Conservation (phyloP, 2,888 invertebrate species). For the Zonitis immaculata region DNA sequence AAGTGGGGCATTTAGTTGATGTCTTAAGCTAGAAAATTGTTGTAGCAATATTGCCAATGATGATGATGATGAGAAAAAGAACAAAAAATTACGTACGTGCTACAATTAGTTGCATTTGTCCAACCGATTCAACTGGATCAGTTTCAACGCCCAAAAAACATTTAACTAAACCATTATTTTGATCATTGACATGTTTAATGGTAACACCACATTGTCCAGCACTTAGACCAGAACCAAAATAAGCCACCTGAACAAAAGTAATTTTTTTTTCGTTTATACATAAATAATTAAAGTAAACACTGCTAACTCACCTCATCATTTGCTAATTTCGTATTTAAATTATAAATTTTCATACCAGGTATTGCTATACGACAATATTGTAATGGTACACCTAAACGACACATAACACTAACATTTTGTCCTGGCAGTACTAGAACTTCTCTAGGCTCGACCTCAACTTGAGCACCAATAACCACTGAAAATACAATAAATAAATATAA, state of each 20-base stretch:
- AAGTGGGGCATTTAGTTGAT: too few relatives aligned
- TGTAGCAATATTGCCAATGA: too few relatives aligned
- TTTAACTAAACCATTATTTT: slow-evolving; percentile 65
- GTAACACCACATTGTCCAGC: slow-evolving; percentile 69
- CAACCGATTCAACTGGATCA: slow-evolving; percentile 56
- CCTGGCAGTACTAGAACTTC: slow-evolving; percentile 56
- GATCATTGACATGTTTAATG: slow-evolving; percentile 59
- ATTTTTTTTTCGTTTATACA: not conserved
- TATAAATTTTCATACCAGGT: slow-evolving; percentile 48
- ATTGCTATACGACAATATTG: slow-evolving; percentile 58
- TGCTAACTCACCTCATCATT: slow-evolving; percentile 48
- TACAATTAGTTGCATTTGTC: slow-evolving; percentile 60
- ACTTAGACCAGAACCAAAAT: slow-evolving; percentile 52
- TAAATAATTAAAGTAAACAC: too few relatives aligned
- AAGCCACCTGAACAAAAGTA: slow-evolving; percentile 38
- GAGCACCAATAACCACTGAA: slow-evolving; percentile 36
- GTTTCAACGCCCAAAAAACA: slow-evolving; percentile 61
- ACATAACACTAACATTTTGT: slow-evolving; percentile 55
- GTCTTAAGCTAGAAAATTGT: too few relatives aligned
- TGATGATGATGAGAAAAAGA: not conserved
- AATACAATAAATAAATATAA: slow-evolving; percentile 18
- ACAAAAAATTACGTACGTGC: slow-evolving; percentile 61
- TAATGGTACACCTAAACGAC: slow-evolving; percentile 56
- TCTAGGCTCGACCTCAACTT: slow-evolving; percentile 53
- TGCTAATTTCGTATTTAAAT: slow-evolving; percentile 46